A percentile compares a stretch with the other conserved stretches of the same genome.
phyloP scores from a whole-genome alignment of 2,888 invertebrate species.

The Tiliacea citrago region DNA sequence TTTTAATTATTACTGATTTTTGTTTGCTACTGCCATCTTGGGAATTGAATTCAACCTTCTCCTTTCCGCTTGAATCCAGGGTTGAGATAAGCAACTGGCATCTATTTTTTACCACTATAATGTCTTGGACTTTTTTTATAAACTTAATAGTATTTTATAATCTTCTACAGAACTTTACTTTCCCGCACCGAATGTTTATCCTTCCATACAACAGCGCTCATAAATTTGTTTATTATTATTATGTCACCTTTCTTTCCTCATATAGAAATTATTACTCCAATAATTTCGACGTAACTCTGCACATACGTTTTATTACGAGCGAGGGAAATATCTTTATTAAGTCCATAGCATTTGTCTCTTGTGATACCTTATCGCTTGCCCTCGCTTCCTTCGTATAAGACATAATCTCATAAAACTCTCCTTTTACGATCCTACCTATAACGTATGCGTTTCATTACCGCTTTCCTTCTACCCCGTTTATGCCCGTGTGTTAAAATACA shows the following conservation, averaged over 20 bases:
- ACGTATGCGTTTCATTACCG: conserved; percentile 65
- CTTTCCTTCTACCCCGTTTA: conserved; percentile 47
- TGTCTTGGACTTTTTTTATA: too few relatives aligned
- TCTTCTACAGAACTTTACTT: neutral
- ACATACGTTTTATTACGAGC: conserved; percentile 79
- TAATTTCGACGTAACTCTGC: conserved; percentile 77
- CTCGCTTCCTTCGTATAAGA: conserved; percentile 60
- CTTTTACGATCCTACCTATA: conserved; percentile 66
- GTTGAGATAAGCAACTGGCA: too few relatives aligned
- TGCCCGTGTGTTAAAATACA: conserved; percentile 42
- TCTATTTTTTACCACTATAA: too few relatives aligned
- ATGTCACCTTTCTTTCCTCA: conserved; percentile 71
- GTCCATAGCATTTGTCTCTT: conserved; percentile 79
- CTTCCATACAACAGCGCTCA: conserved; percentile 36
- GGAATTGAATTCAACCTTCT: too few relatives aligned
- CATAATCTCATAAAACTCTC: conserved; percentile 68
- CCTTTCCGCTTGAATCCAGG: too few relatives aligned
- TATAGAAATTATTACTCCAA: conserved; percentile 76
- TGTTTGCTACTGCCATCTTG: too few relatives aligned
- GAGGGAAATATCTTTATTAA: conserved; percentile 80
- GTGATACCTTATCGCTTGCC: conserved; percentile 70
- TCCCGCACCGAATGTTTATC: conserved; percentile 25
- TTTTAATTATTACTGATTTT: too few relatives aligned
- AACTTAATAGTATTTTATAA: neutral
- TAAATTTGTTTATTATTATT: conserved; percentile 70